Conservation (phyloP, 2,797 vertebrate genomes). For the Myotis daubentonii region DNA sequence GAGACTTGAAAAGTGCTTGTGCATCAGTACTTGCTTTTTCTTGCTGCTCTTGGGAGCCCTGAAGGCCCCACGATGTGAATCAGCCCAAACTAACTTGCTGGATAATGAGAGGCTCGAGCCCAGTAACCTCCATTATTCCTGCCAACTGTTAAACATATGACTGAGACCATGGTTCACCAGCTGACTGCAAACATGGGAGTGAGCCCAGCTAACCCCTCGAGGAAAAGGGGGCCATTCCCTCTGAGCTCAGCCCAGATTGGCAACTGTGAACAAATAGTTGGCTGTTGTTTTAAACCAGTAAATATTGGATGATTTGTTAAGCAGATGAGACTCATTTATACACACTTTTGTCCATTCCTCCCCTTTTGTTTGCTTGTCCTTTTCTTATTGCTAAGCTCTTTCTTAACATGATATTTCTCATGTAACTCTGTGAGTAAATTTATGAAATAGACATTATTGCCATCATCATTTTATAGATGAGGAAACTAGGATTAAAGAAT, state of each 20-base stretch:
- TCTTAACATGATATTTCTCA: background rate
- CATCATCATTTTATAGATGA: background rate
- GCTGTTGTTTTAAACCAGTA: background rate
- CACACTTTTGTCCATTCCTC: background rate
- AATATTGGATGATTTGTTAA: background rate
- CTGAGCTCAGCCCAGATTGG: background rate
- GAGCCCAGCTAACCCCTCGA: background rate
- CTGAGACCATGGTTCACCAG: background rate
- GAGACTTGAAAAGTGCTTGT: background rate
- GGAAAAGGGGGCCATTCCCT: background rate
- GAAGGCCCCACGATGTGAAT: background rate
- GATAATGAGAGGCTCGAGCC: background rate
- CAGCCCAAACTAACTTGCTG: background rate
- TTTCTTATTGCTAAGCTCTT: slow-evolving; percentile 9
- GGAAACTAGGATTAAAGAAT: background rate
- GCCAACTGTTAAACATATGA: background rate
- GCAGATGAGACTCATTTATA: background rate
- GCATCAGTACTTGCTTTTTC: background rate
- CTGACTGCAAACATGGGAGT: background rate
- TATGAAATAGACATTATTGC: background rate
- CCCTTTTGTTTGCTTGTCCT: background rate
- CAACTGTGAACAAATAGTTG: background rate
- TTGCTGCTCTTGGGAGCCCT: background rate
- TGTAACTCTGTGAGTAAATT: background rate
- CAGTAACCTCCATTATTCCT: background rate